phyloP scores from a whole-genome alignment of 2,888 invertebrate genomes.

The Eupsilia transversa region DNA sequence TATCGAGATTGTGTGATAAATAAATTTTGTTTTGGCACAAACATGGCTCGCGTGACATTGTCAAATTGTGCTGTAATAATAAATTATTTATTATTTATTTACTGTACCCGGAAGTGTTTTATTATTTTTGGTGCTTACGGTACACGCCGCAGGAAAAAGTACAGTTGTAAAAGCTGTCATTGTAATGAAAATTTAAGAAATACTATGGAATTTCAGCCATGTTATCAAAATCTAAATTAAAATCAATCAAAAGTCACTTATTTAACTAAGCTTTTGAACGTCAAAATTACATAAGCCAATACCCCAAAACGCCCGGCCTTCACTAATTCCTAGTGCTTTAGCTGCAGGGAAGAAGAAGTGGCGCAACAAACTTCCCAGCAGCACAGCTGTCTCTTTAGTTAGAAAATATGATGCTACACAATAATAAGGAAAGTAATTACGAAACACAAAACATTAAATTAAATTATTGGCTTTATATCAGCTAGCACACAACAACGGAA shows the following conservation, averaged over 20 bases:
- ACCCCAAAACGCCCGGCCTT: neutral
- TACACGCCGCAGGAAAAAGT: neutral
- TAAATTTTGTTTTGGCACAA: conserved; percentile 47
- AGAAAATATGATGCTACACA: neutral
- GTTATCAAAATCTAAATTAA: no score
- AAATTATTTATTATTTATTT: conserved; percentile 33
- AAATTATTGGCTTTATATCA: neutral
- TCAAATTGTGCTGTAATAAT: conserved; percentile 30
- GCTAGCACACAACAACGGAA: neutral
- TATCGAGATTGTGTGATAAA: conserved; percentile 47
- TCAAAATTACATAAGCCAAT: neutral
- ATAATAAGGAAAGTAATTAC: no score
- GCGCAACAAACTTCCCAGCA: neutral
- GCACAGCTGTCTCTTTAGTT: neutral
- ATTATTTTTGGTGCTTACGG: conserved; percentile 5
- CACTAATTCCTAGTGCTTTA: neutral
- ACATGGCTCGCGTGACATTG: conserved; percentile 42
- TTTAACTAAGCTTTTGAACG: neutral
- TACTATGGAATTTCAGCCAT: neutral
- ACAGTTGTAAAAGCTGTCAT: neutral
- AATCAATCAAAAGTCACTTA: neutral
- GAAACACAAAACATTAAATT: neutral
- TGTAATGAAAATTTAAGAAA: neutral
- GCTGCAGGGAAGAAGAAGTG: neutral
- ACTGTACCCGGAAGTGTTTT: neutral